Conservation (phyloP, 2,113 vertebrate species). For the Oostethus manadensis region DNA sequence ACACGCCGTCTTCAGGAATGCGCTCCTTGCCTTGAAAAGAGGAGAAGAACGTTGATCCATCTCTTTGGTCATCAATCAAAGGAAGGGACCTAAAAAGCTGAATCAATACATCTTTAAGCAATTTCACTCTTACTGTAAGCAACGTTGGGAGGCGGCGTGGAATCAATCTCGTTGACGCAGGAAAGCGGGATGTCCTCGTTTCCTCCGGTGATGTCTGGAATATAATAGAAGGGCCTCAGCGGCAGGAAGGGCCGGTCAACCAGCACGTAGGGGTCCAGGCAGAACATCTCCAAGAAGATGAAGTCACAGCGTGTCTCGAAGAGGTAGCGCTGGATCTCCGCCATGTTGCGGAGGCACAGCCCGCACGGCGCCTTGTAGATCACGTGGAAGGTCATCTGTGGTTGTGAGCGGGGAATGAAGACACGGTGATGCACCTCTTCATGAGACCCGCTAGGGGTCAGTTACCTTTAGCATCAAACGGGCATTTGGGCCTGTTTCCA, state of each 20-base stretch:
- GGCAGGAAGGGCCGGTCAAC: constrained; percentile 94
- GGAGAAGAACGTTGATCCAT: not conserved
- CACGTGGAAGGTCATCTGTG: constrained; percentile 90
- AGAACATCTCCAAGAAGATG: constrained; percentile 97
- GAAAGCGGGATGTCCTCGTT: constrained; percentile 90
- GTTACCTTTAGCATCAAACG: too few species aligned
- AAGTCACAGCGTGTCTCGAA: constrained; percentile 90
- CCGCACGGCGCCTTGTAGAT: constrained; percentile 95
- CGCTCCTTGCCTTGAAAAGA: constrained; percentile 75
- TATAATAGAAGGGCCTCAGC: constrained; percentile 90
- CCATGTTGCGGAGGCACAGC: constrained; percentile 89
- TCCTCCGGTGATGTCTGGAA: constrained; percentile 87
- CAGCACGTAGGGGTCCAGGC: constrained; percentile 92
- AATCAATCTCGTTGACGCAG: constrained; percentile 96
- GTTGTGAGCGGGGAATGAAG: not conserved
- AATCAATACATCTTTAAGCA: not conserved
- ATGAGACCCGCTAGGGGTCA: too few species aligned
- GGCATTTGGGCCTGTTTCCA: too few species aligned
- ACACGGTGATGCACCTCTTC: not conserved
- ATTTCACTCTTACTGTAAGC: constrained; percentile 80
- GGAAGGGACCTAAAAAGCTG: not conserved
- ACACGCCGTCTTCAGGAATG: constrained; percentile 90
- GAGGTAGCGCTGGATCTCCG: constrained; percentile 91
- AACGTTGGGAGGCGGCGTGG: constrained; percentile 84
- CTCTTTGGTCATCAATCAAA: not conserved